phyloP scores from a whole-genome alignment of 2,888 invertebrate species.

The Platycheirus albimanus region DNA sequence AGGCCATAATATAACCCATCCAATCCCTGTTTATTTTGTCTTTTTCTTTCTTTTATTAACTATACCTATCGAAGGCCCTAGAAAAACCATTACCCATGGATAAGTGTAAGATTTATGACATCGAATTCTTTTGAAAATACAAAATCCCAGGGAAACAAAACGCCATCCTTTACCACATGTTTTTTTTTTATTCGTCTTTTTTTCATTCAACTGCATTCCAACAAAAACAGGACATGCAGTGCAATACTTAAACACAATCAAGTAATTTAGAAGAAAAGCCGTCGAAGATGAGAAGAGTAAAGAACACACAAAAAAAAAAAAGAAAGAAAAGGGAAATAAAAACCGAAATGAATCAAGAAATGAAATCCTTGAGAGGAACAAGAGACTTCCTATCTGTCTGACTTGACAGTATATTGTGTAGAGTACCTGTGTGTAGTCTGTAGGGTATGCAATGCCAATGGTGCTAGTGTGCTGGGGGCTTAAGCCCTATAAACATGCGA shows the following conservation, averaged over 20 bases:
- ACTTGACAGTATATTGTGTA: slow-evolving; percentile 28
- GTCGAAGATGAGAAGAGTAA: slow-evolving; percentile 18
- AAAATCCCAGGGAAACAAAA: slow-evolving; percentile 42
- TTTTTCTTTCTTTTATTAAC: slow-evolving; percentile 30
- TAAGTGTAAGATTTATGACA: slow-evolving; percentile 73
- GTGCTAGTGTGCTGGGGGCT: slow-evolving; percentile 2
- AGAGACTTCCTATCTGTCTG: slow-evolving; percentile 55
- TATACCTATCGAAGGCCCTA: slow-evolving; percentile 54
- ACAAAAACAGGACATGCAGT: slow-evolving; percentile 69
- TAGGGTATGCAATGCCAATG: neutral
- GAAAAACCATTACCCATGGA: slow-evolving; percentile 64
- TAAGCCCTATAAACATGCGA: slow-evolving; percentile 33
- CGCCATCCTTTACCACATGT: slow-evolving; percentile 36
- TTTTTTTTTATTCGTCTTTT: no score
- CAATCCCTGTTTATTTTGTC: slow-evolving; percentile 14
- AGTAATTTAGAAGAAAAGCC: slow-evolving; percentile 72
- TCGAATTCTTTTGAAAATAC: slow-evolving; percentile 56
- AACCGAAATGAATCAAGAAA: slow-evolving; percentile 54
- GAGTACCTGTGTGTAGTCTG: slow-evolving; percentile 1
- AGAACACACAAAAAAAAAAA: slow-evolving; percentile 7
- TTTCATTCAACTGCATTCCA: slow-evolving; percentile 53
- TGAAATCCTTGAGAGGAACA: slow-evolving; percentile 56
- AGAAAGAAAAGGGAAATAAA: slow-evolving; percentile 21
- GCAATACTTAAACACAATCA: slow-evolving; percentile 72
- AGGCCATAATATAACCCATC: no score